Percentiles rank a stretch among this genome's conserved stretches.
Evolutionary conservation across 2,888 invertebrate genomes (phyloP).

Genomic region (Pheosia tremula): DNA sequence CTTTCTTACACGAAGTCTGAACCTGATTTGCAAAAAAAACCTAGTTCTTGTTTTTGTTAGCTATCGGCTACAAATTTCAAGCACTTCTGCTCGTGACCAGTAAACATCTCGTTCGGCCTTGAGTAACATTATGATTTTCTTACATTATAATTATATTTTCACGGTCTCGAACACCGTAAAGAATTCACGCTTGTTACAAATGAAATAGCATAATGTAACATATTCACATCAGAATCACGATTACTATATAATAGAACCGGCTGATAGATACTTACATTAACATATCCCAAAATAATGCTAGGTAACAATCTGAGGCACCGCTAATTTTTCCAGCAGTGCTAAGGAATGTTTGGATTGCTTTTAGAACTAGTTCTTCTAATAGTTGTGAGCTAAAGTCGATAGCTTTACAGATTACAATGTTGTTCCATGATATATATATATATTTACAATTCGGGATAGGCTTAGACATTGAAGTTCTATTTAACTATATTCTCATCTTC

Average conservation of each 20-base stretch:
- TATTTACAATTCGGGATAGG: no score
- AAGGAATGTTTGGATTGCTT: constrained; percentile 18
- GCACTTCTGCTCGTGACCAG: no score
- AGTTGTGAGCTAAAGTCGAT: constrained; percentile 7
- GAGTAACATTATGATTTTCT: no score
- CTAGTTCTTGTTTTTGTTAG: not conserved
- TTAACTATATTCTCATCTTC: no score
- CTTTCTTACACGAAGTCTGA: not conserved
- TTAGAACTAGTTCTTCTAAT: constrained; percentile 15
- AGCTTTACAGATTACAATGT: not conserved
- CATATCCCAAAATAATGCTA: not conserved
- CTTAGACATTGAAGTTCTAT: no score
- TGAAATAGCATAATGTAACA: not conserved
- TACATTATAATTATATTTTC: no score
- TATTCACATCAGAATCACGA: not conserved
- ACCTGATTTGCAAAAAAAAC: no score
- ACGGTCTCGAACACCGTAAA: no score
- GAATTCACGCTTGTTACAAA: not conserved
- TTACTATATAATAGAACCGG: not conserved
- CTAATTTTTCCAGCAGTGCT: constrained; percentile 9
- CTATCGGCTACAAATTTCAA: no score
- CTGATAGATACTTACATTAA: not conserved
- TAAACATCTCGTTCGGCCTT: no score
- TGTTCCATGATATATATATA: no score
- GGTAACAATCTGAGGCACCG: not conserved